Evolutionary conservation across 2,888 invertebrate genomes (phyloP).

Genomic region (Cyaniris semiargus): DNA sequence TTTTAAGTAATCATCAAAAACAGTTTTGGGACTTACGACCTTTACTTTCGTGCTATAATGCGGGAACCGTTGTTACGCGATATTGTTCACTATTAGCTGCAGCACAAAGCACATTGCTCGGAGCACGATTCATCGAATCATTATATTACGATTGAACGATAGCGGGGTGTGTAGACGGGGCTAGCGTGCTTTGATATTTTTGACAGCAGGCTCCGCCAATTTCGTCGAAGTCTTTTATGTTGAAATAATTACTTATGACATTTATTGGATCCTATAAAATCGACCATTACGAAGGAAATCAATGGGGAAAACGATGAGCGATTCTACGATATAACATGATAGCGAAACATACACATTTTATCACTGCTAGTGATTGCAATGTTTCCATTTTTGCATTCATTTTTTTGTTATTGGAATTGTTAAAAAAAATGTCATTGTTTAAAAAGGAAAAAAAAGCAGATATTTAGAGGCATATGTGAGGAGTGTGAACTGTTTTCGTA

Average conservation of each 20-base stretch:
- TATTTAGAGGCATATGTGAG: not conserved
- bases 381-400: not conserved
- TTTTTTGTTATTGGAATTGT: not conserved
- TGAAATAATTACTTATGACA: conserved; percentile 9
- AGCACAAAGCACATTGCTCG: no score
- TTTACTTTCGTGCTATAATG: no score
- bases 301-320: conserved; percentile 44
- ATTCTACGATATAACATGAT: conserved; percentile 54
- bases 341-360: conserved; percentile 50
- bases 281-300: conserved; percentile 36
- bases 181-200: no score
- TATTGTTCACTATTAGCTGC: no score
- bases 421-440: no score
- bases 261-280: conserved; percentile 4
- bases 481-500: not conserved
- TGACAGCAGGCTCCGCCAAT: not conserved
- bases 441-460: not conserved
- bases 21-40: no score
- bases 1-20: no score
- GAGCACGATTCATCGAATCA: no score
- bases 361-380: conserved; percentile 48
- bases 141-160: no score
- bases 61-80: no score
- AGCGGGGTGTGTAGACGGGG: no score
- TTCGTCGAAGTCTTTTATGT: not conserved